phyloP scores from a whole-genome alignment of 1,140 invertebrate species.

The Dinoponera quadriceps region DNA sequence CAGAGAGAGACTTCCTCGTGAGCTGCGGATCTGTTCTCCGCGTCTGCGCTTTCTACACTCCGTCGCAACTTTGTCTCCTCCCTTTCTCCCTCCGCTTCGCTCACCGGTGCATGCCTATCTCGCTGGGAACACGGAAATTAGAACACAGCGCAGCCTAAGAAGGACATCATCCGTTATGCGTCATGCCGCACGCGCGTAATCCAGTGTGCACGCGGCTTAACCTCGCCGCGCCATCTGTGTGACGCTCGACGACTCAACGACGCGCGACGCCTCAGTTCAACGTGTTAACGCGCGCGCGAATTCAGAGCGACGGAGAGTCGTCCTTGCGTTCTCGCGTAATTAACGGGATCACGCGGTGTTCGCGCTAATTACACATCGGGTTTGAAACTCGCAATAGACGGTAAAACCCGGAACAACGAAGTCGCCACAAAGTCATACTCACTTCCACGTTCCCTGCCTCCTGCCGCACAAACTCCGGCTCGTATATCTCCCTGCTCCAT shows the following conservation, averaged over 20 bases:
- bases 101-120: no score
- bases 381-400: neutral
- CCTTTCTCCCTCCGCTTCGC: no score
- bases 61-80: no score
- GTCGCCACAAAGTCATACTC: constrained; percentile 64
- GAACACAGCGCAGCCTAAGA: neutral
- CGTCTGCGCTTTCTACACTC: no score
- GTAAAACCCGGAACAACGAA: neutral
- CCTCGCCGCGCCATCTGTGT: constrained; percentile 22
- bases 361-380: neutral
- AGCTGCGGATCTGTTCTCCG: no score
- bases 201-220: constrained; percentile 22
- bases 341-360: constrained; percentile 1
- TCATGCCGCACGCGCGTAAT: neutral
- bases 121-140: no score
- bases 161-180: neutral
- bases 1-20: no score
- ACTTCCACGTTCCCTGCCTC: constrained; percentile 73
- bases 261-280: neutral
- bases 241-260: neutral
- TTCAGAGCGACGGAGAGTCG: neutral
- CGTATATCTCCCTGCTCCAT: constrained; percentile 75
- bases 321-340: constrained; percentile 5
- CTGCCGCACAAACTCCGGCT: constrained; percentile 74
- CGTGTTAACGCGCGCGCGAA: neutral